Evolutionary conservation across 2,113 vertebrate species (phyloP), one percentile per base, ranked within the genome.

Genomic region (Candoia aspera): DNA sequence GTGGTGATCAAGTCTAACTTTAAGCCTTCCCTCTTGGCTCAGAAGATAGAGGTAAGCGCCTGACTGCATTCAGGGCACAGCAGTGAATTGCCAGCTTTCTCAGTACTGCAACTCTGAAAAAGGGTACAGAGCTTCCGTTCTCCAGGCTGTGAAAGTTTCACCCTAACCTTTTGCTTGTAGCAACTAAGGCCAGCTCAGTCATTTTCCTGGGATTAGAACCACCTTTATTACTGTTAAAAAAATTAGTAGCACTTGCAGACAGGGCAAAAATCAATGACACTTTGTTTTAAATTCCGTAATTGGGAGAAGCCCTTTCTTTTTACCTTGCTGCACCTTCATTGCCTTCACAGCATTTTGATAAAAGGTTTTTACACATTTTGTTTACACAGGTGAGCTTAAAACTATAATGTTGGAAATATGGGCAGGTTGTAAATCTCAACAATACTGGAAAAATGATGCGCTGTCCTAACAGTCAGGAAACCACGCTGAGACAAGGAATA

Each of bases 1-100:
- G 99, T 99, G 94, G 99, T 99, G 96, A 99, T 99, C 96, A 99
- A 99, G 97, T 99, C 99, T 94, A 99, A 99, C 96, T 99, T 99
- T 95, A 99, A 99, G 95, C 99, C 99, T 57, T 99, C 99, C 0
- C 98, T 99, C 89, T 97, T 99, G 97, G 99, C 99, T 95, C 99
- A 99, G 97, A 99, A 99, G 97, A 99, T 99, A 95, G 99, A 99
- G 98, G 99, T 99, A 95, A 97, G 96, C 37, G 0, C 23, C 12
- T 60, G 11, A 9, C 9, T 42, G 24, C 42, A 37, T 21, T 10
- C 84, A 19, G 13, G 24, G 19, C 6, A 2, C 24, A 8, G 46
- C 57, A 54, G 13, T 84, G 2, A 2, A 15, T 12, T n/a, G 23
- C 42, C 2, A 8, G 33, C 33, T 6, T 4, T 11, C 19, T 42